Evolutionary conservation across 2,888 invertebrate species (phyloP).

Genomic region (Melinopterus prodromus): DNA sequence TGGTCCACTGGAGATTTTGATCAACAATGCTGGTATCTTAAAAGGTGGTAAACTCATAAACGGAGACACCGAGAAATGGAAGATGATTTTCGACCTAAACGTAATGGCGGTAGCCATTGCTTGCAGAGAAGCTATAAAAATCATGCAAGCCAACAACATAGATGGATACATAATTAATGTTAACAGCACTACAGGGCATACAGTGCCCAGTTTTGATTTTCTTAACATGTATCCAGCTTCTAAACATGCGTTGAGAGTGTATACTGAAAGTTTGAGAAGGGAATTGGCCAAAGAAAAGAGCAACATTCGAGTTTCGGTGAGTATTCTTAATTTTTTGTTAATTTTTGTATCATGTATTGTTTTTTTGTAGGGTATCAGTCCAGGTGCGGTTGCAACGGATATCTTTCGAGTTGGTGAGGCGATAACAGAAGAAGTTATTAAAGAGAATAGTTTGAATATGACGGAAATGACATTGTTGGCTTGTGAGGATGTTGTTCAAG

Average conservation of each 20-base stretch:
- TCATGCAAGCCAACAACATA: slow-evolving; percentile 20
- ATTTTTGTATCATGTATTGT: slow-evolving; percentile 27
- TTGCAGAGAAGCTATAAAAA: slow-evolving; percentile 28
- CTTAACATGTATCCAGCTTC: slow-evolving; percentile 18
- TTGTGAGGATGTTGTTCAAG: slow-evolving; percentile 67
- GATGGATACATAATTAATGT: slow-evolving; percentile 29
- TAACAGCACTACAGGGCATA: slow-evolving; percentile 26
- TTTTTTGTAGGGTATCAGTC: slow-evolving; percentile 62
- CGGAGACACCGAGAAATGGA: background rate
- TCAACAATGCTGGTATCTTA: slow-evolving; percentile 37
- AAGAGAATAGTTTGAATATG: background rate
- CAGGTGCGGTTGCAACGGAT: slow-evolving; percentile 69
- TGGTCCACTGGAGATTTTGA: slow-evolving; percentile 37
- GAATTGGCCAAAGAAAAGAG: slow-evolving; percentile 14
- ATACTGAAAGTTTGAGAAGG: slow-evolving; percentile 15
- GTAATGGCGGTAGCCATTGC: slow-evolving; percentile 8
- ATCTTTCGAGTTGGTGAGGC: slow-evolving; percentile 53
- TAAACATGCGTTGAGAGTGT: slow-evolving; percentile 23
- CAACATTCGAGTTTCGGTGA: slow-evolving; percentile 29
- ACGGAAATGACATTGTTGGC: background rate
- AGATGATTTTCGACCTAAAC: slow-evolving; percentile 22
- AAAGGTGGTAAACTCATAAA: background rate
- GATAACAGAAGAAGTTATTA: background rate
- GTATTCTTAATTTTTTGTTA: background rate
- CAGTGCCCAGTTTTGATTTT: background rate